phyloP scores from a whole-genome alignment of 2,888 invertebrate genomes.

The Bombyx huttoni region DNA sequence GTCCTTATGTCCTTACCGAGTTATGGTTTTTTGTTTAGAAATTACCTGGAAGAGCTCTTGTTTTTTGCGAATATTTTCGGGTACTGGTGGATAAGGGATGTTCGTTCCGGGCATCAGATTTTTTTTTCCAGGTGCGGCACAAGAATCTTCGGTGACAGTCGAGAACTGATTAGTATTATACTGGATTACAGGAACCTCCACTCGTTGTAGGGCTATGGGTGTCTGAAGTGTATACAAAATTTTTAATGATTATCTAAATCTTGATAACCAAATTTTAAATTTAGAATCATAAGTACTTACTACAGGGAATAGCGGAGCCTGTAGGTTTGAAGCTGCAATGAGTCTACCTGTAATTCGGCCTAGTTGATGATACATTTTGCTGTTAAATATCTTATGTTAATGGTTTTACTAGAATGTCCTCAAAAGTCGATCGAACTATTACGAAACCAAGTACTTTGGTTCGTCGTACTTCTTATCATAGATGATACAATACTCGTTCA shows the following conservation, averaged over 20 bases:
- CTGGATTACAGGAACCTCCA: slow-evolving; percentile 46
- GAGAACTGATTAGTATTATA: slow-evolving; percentile 53
- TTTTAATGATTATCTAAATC: neutral
- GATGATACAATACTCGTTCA: no score
- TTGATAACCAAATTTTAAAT: neutral
- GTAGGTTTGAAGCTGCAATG: slow-evolving; percentile 45
- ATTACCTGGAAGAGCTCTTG: slow-evolving; percentile 58
- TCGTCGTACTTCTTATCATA: slow-evolving; percentile 10
- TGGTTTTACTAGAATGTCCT: slow-evolving; percentile 15
- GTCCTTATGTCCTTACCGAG: neutral
- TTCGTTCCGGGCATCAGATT: slow-evolving; percentile 56
- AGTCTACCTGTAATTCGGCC: slow-evolving; percentile 57
- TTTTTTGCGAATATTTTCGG: slow-evolving; percentile 38
- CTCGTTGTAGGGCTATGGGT: slow-evolving; percentile 59
- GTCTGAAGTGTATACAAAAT: slow-evolving; percentile 25
- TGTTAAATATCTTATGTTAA: slow-evolving; percentile 1
- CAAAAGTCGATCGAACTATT: slow-evolving; percentile 36
- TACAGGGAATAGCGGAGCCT: slow-evolving; percentile 58
- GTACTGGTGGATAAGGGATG: slow-evolving; percentile 41
- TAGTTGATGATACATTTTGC: slow-evolving; percentile 62
- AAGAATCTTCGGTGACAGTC: slow-evolving; percentile 47
- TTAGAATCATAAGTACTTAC: slow-evolving; percentile 28
- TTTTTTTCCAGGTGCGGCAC: slow-evolving; percentile 35
- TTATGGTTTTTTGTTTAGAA: neutral
- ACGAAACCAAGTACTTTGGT: slow-evolving; percentile 49